Evolutionary conservation across 2,888 invertebrate species (phyloP).

Genomic region (Trissolcus japonicus): DNA sequence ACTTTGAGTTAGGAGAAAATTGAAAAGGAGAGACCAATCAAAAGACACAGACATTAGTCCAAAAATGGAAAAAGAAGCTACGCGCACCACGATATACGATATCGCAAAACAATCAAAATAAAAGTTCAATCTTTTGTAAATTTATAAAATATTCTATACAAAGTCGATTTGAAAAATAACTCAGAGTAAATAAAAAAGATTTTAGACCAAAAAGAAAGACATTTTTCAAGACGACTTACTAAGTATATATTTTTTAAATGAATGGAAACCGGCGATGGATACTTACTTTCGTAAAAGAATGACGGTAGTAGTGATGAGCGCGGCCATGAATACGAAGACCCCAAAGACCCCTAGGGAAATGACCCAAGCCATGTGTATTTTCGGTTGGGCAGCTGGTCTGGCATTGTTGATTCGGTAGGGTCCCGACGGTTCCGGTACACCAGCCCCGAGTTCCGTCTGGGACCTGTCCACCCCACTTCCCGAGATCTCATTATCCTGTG

Average conservation of each 20-base stretch:
- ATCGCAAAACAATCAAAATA: constrained; percentile 24
- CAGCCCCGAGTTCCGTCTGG: constrained; percentile 69
- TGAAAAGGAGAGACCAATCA: constrained; percentile 43
- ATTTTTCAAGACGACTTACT: constrained; percentile 25
- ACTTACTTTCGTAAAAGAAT: constrained; percentile 91
- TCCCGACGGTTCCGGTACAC: constrained; percentile 76
- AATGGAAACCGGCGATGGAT: constrained; percentile 14
- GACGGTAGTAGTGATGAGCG: constrained; percentile 91
- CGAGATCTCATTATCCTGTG: constrained; percentile 88
- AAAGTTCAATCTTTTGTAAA: constrained; percentile 14
- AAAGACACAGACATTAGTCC: constrained; percentile 54
- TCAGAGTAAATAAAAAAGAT: not conserved
- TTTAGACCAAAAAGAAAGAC: not conserved
- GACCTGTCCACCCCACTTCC: constrained; percentile 75
- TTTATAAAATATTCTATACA: constrained; percentile 40
- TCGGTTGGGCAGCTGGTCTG: constrained; percentile 77
- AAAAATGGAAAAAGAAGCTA: constrained; percentile 47
- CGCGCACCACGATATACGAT: constrained; percentile 52
- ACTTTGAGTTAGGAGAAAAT: constrained; percentile 41
- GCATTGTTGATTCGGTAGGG: constrained; percentile 78
- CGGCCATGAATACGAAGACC: constrained; percentile 92
- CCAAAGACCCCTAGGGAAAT: constrained; percentile 93
- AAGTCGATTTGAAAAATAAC: constrained; percentile 27
- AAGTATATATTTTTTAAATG: not conserved
- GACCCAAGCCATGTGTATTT: constrained; percentile 89